Base-by-base conservation (phyloP, 2,888 invertebrate genomes). In the Heliconius charithonia region DNA sequence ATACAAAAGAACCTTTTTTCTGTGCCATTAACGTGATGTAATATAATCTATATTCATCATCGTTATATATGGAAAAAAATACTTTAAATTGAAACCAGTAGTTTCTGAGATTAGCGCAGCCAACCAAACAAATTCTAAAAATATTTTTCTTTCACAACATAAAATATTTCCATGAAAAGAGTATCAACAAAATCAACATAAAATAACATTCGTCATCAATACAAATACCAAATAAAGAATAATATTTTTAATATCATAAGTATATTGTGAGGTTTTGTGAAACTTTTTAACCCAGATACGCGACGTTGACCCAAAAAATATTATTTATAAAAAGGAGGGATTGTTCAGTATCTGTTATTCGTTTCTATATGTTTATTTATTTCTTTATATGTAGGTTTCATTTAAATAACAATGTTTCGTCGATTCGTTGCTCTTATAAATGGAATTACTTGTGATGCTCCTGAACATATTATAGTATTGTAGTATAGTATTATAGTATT, bases 201-300 rank as follows among this genome's bases (percentile, higher is more conserved):
- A 66, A 66, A 32, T 66, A 67, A 59, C 66, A 67, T 67, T 67
- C 32, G 16, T 41, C 41, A 69, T 69, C 41, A 45, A 41, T 69
- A 69, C 41, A 25, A 25, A 27, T 25, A 45, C 25, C 41, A 16
- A 69, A 37, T 67, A 37, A 69, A 41, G 69, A 69, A 69, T 45
- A 69, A 41, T 69, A 69, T 69, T 69, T 69, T 69, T 69, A 69
- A 69, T 71, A 51, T 71, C 51, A 71, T 71, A 51, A 71, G 25
- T 41, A 25, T 29, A 70, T 70, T 56, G 74, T 62, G 27, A 37
- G 59, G 59, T 19, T 59, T 59, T 59, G n/a, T 59, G 41, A 27
- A 63, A 74, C 63, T 74, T 74, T 74, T 65, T 45, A 74, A 65
- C 63, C 63, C 45, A 63, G 63, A 74, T 74, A 74, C 29, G 13